Conservation (phyloP, 2,888 invertebrate genomes). For the Papilio demoleus region DNA sequence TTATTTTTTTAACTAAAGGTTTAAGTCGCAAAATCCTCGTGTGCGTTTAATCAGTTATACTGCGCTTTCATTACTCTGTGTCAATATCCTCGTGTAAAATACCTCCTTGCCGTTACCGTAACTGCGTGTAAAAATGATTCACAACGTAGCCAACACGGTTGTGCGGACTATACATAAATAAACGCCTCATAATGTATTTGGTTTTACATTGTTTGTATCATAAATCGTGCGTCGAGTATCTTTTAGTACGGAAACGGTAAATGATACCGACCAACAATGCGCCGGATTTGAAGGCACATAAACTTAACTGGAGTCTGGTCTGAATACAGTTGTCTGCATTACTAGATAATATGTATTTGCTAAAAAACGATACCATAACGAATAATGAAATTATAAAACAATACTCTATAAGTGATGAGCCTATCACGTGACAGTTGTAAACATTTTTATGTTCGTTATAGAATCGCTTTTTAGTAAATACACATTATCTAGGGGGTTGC, state of each 20-base stretch:
- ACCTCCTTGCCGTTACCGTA: not conserved
- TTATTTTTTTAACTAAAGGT: no score
- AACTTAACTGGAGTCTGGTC: constrained; percentile 18
- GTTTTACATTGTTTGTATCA: constrained; percentile 49
- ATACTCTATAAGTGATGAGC: no score
- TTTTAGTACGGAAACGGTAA: constrained; percentile 32
- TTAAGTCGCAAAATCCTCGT: no score
- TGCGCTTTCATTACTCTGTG: no score
- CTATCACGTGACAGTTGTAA: no score
- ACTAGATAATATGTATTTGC: no score
- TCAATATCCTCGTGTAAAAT: not conserved
- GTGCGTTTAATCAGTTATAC: no score
- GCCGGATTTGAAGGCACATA: constrained; percentile 17
- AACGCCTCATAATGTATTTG: constrained; percentile 49
- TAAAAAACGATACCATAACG: no score
- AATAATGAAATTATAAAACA: no score
- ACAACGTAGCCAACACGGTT: constrained; percentile 42
- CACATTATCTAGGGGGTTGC: no score
- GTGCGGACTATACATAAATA: constrained; percentile 48
- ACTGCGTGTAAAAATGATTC: constrained; percentile 51
- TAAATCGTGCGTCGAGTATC: constrained; percentile 39
- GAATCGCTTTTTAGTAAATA: no score
- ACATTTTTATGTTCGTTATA: no score
- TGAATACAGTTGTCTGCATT: not conserved
- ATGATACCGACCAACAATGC: constrained; percentile 9